Percentiles rank a stretch among this genome's conserved stretches.
phyloP scores from a whole-genome alignment of 2,797 vertebrate genomes.

The Acanthis flammea region DNA sequence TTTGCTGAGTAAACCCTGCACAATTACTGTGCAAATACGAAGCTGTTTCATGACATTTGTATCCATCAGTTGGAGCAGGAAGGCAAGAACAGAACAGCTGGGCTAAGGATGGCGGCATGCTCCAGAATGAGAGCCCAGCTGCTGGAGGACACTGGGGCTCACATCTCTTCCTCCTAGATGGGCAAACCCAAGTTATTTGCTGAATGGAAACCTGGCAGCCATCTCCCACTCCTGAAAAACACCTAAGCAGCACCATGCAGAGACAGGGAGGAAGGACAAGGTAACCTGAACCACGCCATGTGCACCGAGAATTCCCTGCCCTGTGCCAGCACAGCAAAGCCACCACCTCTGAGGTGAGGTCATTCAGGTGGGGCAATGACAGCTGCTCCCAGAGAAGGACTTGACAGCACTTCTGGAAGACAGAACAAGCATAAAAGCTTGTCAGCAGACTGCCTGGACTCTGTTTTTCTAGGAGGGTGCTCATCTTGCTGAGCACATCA shows the following conservation, averaged over 20 bases:
- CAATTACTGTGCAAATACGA: slow-evolving; percentile 64
- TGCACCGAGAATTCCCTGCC: background rate
- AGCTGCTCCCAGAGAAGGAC: background rate
- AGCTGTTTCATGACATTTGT: slow-evolving; percentile 41
- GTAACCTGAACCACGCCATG: fast-evolving
- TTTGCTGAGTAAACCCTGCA: slow-evolving; percentile 57
- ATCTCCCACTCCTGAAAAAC: background rate
- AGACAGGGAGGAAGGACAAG: background rate
- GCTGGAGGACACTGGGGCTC: background rate
- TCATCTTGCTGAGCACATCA: background rate
- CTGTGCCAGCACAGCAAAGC: background rate
- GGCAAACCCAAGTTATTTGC: background rate
- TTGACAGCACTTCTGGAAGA: background rate
- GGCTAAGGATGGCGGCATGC: background rate
- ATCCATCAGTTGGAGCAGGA: slow-evolving; percentile 9
- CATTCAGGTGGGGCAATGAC: background rate
- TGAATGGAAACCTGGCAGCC: background rate
- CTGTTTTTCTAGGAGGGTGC: background rate
- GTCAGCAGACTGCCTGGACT: background rate
- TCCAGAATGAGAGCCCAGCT: background rate
- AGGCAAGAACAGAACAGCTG: slow-evolving; percentile 17
- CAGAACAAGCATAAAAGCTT: background rate
- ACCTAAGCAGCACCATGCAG: background rate
- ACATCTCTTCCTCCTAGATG: background rate
- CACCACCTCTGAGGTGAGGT: background rate